Conservation (phyloP, 2,888 invertebrate species). For the Altica lythri region DNA sequence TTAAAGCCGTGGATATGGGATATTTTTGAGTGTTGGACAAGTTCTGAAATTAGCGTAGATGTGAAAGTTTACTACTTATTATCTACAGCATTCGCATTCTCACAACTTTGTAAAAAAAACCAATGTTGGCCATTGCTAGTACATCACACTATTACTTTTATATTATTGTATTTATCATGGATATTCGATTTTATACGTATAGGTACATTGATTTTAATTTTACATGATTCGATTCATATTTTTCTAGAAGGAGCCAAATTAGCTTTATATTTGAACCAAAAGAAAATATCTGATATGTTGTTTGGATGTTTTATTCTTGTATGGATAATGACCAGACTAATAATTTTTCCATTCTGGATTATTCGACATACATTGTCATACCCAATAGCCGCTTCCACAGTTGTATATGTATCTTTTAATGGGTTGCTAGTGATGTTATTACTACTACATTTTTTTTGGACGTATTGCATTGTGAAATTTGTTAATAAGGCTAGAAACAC, state of each 20-base stretch:
- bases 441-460: conserved; percentile 2
- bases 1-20: conserved; percentile 13
- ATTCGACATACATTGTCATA: background rate
- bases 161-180: background rate
- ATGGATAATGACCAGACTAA: background rate
- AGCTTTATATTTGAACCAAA: background rate
- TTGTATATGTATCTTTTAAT: background rate
- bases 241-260: conserved; percentile 7
- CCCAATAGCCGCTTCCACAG: background rate
- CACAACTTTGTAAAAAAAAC: background rate
- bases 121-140: background rate
- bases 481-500: no score
- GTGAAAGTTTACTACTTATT: conserved; percentile 1
- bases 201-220: background rate
- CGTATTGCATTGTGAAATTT: no score
- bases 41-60: background rate
- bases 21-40: background rate
- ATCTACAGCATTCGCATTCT: background rate
- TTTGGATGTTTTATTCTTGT: background rate
- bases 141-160: background rate
- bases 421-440: background rate
- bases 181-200: background rate
- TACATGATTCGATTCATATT: conserved; percentile 1
- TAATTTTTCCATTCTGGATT: conserved; percentile 7
- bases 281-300: background rate